phyloP scores from a whole-genome alignment of 2,888 invertebrate species.

The Rhabditoides inermis region DNA sequence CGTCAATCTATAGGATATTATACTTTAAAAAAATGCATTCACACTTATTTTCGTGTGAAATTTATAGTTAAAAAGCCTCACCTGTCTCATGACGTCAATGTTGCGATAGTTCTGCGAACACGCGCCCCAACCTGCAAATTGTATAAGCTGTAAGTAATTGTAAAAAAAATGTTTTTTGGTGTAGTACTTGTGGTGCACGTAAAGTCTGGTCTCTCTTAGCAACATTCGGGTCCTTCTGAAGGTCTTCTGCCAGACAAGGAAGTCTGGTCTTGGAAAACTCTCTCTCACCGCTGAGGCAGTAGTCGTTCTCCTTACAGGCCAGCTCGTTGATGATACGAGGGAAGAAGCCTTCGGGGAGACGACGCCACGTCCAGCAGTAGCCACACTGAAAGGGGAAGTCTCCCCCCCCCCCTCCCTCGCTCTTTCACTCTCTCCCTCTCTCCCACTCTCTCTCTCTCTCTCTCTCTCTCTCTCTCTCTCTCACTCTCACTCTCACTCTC shows the following conservation, averaged over 20 bases:
- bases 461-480: neutral
- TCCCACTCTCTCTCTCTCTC: too few species aligned
- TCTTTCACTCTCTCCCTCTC: too few species aligned
- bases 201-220: neutral
- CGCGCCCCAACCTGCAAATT: slow-evolving; percentile 42
- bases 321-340: slow-evolving; percentile 44
- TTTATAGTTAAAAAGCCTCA: too few species aligned
- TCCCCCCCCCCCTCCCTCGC: too few species aligned
- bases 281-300: slow-evolving; percentile 37
- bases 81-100: slow-evolving; percentile 40
- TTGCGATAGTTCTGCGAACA: slow-evolving; percentile 47
- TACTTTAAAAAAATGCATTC: too few species aligned
- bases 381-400: too few species aligned
- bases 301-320: slow-evolving; percentile 41
- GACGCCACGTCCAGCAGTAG: slow-evolving; percentile 47
- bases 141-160: neutral
- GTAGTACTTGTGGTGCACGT: neutral
- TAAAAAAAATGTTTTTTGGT: neutral
- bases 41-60: too few species aligned
- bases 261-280: neutral
- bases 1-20: too few species aligned
- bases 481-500: too few species aligned
- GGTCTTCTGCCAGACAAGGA: neutral
- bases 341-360: slow-evolving; percentile 44
- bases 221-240: neutral